Evolutionary conservation across 2,113 vertebrate genomes (phyloP).

Genomic region (Scopus umbretta): DNA sequence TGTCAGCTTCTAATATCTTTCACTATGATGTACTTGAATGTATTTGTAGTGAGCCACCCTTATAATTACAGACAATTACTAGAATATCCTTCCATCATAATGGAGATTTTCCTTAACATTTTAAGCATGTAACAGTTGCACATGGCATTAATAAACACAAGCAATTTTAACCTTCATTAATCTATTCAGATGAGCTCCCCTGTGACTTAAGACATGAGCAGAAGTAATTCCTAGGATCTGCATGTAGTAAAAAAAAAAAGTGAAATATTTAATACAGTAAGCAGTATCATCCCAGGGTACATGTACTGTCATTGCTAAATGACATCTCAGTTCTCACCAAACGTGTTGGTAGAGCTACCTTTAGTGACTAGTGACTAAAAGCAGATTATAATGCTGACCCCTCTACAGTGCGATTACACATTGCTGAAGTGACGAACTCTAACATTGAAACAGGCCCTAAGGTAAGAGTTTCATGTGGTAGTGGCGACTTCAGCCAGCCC

Average conservation of each 20-base stretch:
- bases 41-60: not conserved
- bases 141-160: not conserved
- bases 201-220: not conserved
- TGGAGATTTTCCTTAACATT: not conserved
- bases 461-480: not conserved
- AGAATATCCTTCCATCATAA: not conserved
- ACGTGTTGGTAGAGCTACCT: not conserved
- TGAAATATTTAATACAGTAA: not conserved
- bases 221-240: not conserved
- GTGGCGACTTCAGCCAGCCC: not conserved
- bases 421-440: fast-evolving
- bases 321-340: not conserved
- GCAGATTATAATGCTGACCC: not conserved
- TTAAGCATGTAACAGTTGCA: not conserved
- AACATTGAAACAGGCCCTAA: not conserved
- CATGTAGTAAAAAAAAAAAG: not conserved
- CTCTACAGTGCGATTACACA: not conserved
- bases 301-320: not conserved
- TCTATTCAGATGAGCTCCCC: not conserved
- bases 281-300: not conserved
- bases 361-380: not conserved
- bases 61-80: not conserved
- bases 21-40: not conserved
- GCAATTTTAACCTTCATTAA: not conserved
- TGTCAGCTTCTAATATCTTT: not conserved